Evolutionary conservation across 1,140 invertebrate species (phyloP).

Genomic region (Grapholita molesta): DNA sequence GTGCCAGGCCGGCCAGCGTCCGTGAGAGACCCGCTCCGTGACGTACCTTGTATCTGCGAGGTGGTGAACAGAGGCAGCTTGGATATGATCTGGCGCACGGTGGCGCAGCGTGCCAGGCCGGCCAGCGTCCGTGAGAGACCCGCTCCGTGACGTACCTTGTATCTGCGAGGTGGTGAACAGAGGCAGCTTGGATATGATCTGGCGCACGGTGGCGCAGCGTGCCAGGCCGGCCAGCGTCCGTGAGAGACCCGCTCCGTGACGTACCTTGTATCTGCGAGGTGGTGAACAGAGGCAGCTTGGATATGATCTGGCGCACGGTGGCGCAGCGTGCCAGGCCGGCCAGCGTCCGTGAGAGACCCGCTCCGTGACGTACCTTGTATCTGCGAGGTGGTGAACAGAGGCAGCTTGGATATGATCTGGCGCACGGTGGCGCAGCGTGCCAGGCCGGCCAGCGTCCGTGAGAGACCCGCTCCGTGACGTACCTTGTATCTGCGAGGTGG

Average conservation of each 20-base stretch:
- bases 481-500: conserved; percentile 92
- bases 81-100: conserved; percentile 95
- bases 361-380: no score
- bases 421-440: conserved; percentile 94
- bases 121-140: conserved; percentile 94
- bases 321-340: conserved; percentile 94
- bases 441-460: conserved; percentile 93
- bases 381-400: conserved; percentile 95
- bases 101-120: conserved; percentile 94
- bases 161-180: conserved; percentile 95
- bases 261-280: conserved; percentile 93
- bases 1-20: conserved; percentile 93
- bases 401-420: conserved; percentile 97
- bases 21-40: no score
- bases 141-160: no score
- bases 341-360: no score
- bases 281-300: conserved; percentile 96
- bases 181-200: conserved; percentile 97
- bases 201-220: conserved; percentile 92
- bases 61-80: conserved; percentile 97
- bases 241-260: no score
- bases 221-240: conserved; percentile 94
- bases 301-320: conserved; percentile 96
- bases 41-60: no score
- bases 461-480: no score